Conservation (phyloP, 2,113 vertebrate genomes). For the Chionis minor region DNA sequence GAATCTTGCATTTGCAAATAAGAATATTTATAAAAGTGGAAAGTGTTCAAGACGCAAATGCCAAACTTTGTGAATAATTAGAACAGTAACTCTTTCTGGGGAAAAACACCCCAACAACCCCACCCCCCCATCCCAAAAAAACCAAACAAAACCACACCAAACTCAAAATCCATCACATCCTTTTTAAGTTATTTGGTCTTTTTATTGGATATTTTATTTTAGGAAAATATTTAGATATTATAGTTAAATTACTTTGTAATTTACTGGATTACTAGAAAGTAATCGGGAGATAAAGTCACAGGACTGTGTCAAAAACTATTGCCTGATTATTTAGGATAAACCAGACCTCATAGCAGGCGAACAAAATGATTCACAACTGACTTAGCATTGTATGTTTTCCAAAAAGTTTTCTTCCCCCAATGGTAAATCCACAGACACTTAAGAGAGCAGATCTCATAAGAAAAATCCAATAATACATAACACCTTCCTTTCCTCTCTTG, state of each 20-base stretch:
- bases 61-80: neutral
- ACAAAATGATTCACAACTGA: neutral
- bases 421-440: neutral
- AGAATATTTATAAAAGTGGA: neutral
- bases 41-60: neutral
- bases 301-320: neutral
- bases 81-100: neutral
- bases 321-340: neutral
- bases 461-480: neutral
- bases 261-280: neutral
- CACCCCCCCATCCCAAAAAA: accelerated
- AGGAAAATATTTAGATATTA: neutral
- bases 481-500: neutral
- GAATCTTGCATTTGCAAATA: neutral
- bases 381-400: neutral
- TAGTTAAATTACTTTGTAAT: neutral
- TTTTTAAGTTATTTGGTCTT: neutral
- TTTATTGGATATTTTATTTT: neutral
- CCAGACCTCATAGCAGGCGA: neutral
- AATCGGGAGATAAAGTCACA: neutral
- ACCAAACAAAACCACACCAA: neutral
- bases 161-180: neutral
- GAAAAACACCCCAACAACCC: neutral
- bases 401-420: neutral
- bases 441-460: neutral